Conservation (phyloP, 2,113 vertebrate species). For the Megalops atlanticus region DNA sequence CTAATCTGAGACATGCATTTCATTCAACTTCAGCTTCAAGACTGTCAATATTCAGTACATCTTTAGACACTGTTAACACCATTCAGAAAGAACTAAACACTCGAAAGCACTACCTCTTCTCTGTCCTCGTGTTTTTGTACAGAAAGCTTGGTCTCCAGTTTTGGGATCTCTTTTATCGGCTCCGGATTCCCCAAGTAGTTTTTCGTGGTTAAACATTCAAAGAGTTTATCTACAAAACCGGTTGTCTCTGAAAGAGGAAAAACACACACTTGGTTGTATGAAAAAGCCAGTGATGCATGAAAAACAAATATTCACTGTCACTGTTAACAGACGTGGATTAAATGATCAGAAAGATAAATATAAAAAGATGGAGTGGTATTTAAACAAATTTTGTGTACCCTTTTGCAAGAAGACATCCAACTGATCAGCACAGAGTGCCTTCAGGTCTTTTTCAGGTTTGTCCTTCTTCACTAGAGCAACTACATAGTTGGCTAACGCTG, state of each 20-base stretch:
- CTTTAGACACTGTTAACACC: too few species aligned
- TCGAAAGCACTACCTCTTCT: conserved; percentile 65
- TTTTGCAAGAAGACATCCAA: conserved; percentile 98
- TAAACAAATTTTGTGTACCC: conserved; percentile 72
- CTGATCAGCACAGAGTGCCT: conserved; percentile 95
- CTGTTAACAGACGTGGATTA: too few species aligned
- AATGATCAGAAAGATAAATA: background rate
- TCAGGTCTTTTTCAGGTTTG: conserved; percentile 95
- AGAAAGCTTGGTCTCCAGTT: conserved; percentile 79
- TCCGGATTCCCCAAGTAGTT: conserved; percentile 78
- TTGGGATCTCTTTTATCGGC: conserved; percentile 78
- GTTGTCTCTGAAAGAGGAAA: conserved; percentile 83
- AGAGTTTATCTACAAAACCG: conserved; percentile 97
- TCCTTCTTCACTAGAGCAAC: conserved; percentile 98
- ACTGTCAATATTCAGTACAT: too few species aligned
- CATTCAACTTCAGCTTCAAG: too few species aligned
- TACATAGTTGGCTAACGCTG: conserved; percentile 97
- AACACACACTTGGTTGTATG: conserved; percentile 29
- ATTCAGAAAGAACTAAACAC: background rate
- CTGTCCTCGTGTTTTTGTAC: conserved; percentile 80
- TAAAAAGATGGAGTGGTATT: background rate
- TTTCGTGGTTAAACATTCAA: conserved; percentile 93
- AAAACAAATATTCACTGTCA: background rate
- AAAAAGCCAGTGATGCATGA: background rate
- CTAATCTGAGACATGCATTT: too few species aligned